Evolutionary conservation across 1,140 invertebrate genomes (phyloP), one percentile per base, ranked within the genome.

Genomic region (Diprion similis): DNA sequence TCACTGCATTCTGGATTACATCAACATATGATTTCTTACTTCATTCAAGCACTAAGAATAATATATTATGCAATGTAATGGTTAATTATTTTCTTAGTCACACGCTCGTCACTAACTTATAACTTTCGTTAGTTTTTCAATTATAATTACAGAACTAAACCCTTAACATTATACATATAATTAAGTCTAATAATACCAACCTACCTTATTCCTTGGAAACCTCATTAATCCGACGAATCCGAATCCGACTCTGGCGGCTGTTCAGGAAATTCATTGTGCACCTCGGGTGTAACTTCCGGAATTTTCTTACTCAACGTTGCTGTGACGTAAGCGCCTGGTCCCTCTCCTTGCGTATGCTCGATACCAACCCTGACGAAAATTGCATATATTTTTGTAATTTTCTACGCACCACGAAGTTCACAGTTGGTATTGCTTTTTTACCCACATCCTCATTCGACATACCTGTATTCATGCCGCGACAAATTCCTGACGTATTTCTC

Each of bases 401-500:
- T 65, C 18, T 65, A 65, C 59, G 8, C 59, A 1, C 8, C 18
- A n/a, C 2, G 15, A 73, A 37, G 59, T 64, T 64, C 13, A 64
- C 13, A 64, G 8, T 64, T 15, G 59, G 13, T 64, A 64, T 64
- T 64, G 59, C 13, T 15, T 64, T 4, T 18, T 64, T 64, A 64
- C 1, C 17, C 13, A 64, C 59, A 64, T 64, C 13, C 13, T 15
- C 59, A 64, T 18, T 13, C 89, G 83, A 88, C 90, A 90, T 85
- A 95, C 94, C 92, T 94, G 89, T 99, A 99, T 84, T 99, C 96
- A 87, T 98, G 97, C 77, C 97, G 92, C n/a, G 98, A 97, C 73
- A 99, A 91, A 87, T 99, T 98, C 76, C 96, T 91, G 8, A 99
- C 98, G 89, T 98, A 99, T 89, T 99, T 99, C 89, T 99, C 98